Percentiles rank a stretch among this genome's conserved stretches.
Evolutionary conservation across 2,113 vertebrate species (phyloP).

Genomic region (Sceloporus tristichus): DNA sequence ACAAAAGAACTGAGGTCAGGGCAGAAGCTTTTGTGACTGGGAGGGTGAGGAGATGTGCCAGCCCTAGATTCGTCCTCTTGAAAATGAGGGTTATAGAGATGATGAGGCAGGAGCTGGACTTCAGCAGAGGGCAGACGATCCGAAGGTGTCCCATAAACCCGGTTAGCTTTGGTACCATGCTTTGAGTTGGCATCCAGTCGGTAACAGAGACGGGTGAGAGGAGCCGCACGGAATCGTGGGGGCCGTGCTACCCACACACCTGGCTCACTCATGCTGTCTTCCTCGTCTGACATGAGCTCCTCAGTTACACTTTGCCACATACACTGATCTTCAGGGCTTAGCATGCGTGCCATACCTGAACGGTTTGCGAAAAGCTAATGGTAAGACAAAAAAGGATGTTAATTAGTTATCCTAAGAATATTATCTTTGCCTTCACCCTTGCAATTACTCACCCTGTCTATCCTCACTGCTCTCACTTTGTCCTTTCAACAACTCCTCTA

Average conservation of each 20-base stretch:
- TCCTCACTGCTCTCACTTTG: background rate
- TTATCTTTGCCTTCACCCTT: background rate
- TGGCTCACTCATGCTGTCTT: constrained; percentile 77
- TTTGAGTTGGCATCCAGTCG: constrained; percentile 78
- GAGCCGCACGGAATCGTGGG: constrained; percentile 74
- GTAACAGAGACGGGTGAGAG: constrained; percentile 77
- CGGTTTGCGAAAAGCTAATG: constrained; percentile 78
- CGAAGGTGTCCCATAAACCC: constrained; percentile 74
- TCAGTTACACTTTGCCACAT: constrained; percentile 78
- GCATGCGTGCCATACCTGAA: constrained; percentile 74
- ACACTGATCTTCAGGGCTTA: constrained; percentile 72
- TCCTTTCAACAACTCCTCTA: background rate
- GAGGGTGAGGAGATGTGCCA: background rate
- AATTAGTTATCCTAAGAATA: background rate
- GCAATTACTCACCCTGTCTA: background rate
- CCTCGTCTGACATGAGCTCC: constrained; percentile 81
- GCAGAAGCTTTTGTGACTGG: constrained; percentile 67
- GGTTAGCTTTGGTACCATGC: constrained; percentile 77
- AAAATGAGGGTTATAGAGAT: constrained; percentile 74
- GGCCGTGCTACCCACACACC: constrained; percentile 79
- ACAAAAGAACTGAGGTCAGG: constrained; percentile 73
- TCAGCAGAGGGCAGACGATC: constrained; percentile 77
- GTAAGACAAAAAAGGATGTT: background rate
- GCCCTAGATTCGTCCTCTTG: constrained; percentile 61
- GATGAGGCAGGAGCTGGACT: constrained; percentile 69